Evolutionary conservation across 2,113 vertebrate species (phyloP), one percentile per base, ranked within the genome.

Genomic region (Lontra canadensis): DNA sequence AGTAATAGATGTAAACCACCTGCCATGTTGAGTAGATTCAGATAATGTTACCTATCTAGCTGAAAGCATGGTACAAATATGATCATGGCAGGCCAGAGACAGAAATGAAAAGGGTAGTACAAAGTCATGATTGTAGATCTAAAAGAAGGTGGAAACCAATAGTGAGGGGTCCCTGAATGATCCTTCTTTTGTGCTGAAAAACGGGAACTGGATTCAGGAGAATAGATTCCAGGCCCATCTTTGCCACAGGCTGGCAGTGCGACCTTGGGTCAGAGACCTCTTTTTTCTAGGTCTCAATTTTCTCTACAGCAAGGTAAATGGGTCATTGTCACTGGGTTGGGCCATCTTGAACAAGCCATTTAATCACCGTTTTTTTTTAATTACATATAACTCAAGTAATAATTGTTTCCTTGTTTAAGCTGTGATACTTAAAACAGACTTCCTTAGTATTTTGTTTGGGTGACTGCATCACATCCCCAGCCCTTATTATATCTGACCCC

Each of bases 101-200:
- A 34, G 11, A 73, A 3, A 6, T 8, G 0, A 47, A 3, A 61
- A 4, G 4, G 84, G 8, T 63, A 87, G 4, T 13, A 21, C n/a
- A n/a, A 4, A 25, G 18, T 6, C 25, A 4, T 73, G 25, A 76
- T 1, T 76, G 9, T 21, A 82, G 9, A 80, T 1, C 12, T 52
- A 10, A 13, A 6, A 71, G 25, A 92, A 85, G 2, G 15, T 63
- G 31, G 12, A 86, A 57, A 26, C n/a, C 8, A 49, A n/a, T 25
- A 31, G 2, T 44, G 0, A n/a, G 4, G 4, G 4, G 0, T 1
- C 25, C 12, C 23, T 52, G 11, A 59, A 12, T n/a, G 29, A 18
- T 61, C 13, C 44, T 78, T 89, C 1, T 29, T 61, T 67, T 12
- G 6, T 82, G 20, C 15, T 13, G 23, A 57, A 92, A 63, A 52